Evolutionary conservation across 2,797 vertebrate species (phyloP), one percentile per base, ranked within the genome.

Genomic region (Lutjanus argentimaculatus): DNA sequence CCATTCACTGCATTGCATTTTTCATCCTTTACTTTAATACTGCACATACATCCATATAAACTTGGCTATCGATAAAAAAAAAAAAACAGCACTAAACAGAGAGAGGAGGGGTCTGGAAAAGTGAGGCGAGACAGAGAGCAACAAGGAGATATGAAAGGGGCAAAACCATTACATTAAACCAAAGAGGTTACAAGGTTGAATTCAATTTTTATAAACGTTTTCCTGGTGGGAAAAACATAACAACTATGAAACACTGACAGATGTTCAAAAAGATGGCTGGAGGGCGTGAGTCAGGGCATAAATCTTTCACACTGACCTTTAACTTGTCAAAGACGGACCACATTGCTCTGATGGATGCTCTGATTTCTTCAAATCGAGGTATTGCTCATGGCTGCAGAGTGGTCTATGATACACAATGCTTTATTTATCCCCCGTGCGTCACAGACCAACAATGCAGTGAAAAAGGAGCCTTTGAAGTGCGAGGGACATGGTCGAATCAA

Each of bases 231-330:
- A 72, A 22, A 16, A 84, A 57, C 12, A 7, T 19, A 21, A 46
- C 7, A 67, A 52, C 46, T 25, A 67, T 36, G 14, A 80, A 71
- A 63, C 67, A 64, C 45, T 49, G 69, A 70, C 61, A 70, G 36
- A 84, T 83, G 75, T 68, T 82, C 13, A 56, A 46, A 79, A 80
- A 65, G 17, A 80, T 51, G 25, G 22, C 71, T 70, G 1, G n/a
- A 77, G 63, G 79, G 52, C 14, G 0, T 16, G 67, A 72, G 56
- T 69, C 13, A 36, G 52, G 67, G 22, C 57, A 79, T 65, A 70
- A 63, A 79, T 81, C 56, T 82, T 64, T 71, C 61, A 75, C 22
- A 14, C 49, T 84, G 86, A 85, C 83, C 77, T 89, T 87, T 85
- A 72, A 71, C 67, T 72, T 76, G 68, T 74, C 75, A 79, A 55